Percentiles rank a stretch among this genome's conserved stretches.
These are phyloP conservation scores for Erebia palarica DNA, from an alignment of 2,888 invertebrate species.

Conservation along the genomic window DNA sequence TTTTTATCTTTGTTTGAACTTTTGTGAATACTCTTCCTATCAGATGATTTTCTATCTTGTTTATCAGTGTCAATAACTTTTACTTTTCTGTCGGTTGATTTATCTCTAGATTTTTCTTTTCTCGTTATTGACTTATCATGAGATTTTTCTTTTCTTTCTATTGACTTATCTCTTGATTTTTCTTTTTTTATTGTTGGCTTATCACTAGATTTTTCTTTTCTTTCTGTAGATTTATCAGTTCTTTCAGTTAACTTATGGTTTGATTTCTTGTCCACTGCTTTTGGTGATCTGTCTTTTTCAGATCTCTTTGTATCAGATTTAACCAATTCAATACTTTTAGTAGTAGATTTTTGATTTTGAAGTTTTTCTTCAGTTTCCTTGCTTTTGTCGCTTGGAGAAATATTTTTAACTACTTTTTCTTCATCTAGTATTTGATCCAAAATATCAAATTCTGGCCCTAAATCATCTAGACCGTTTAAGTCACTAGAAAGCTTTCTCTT, in stretches of 20 bases:
- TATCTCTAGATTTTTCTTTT: conserved; percentile 48
- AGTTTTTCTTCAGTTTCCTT: conserved; percentile 39
- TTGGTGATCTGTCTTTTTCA: conserved; percentile 49
- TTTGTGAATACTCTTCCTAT: conserved; percentile 60
- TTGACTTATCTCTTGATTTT: conserved; percentile 47
- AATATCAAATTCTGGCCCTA: conserved; percentile 78
- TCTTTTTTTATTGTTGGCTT: conserved; percentile 51
- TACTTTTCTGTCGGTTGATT: conserved; percentile 51
- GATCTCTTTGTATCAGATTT: conserved; percentile 45
- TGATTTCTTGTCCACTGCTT: conserved; percentile 33
- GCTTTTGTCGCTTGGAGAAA: conserved; percentile 39
- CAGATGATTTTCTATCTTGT: conserved; percentile 50
- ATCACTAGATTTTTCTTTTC: conserved; percentile 46
- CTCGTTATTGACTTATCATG: conserved; percentile 53
- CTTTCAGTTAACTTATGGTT: conserved; percentile 50
- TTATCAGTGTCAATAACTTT: conserved; percentile 52
- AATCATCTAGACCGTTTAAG: conserved; percentile 72
- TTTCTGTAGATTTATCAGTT: conserved; percentile 48
- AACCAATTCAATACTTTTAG: conserved; percentile 46
- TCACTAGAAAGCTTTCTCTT: conserved; percentile 67
- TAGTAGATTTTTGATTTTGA: conserved; percentile 31
- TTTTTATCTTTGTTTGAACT: conserved; percentile 62
- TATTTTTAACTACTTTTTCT: conserved; percentile 54
- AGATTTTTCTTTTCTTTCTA: conserved; percentile 50
- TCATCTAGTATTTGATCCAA: conserved; percentile 78